Conservation (phyloP, 2,797 vertebrate species). For the Intellagama lesueurii region DNA sequence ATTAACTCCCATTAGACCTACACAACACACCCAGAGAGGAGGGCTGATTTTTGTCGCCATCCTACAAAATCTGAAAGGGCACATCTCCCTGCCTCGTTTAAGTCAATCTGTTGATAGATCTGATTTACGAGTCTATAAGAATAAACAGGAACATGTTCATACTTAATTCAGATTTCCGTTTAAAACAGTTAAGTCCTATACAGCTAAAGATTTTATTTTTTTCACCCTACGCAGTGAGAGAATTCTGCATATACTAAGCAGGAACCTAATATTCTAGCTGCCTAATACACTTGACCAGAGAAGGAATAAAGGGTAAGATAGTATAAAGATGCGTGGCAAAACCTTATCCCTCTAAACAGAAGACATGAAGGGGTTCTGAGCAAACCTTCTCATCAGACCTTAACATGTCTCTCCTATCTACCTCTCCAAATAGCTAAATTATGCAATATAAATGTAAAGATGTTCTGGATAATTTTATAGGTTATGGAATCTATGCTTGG, state of each 20-base stretch:
- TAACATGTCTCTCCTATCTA: not conserved
- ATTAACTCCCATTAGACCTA: not conserved
- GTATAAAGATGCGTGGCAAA: not conserved
- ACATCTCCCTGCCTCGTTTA: not conserved
- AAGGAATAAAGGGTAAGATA: not conserved
- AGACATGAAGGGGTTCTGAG: too few relatives aligned
- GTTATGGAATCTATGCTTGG: not conserved
- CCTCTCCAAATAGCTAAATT: not conserved
- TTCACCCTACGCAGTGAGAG: not conserved
- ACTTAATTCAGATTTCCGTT: not conserved
- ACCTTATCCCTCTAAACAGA: not conserved
- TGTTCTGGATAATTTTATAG: not conserved
- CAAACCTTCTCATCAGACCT: not conserved
- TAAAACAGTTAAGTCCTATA: not conserved
- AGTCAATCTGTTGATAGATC: not conserved
- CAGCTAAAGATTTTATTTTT: too few relatives aligned
- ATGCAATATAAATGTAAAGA: not conserved
- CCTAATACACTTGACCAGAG: not conserved
- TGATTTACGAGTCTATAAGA: not conserved
- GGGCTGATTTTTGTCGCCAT: not conserved
- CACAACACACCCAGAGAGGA: not conserved
- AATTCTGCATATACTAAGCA: not conserved
- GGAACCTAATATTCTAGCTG: not conserved
- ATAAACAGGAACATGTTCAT: not conserved
- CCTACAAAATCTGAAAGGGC: not conserved